These are phyloP conservation scores for Leptopterna dolabrata DNA, from an alignment of 2,888 invertebrate genomes.

Conservation along the genomic window DNA sequence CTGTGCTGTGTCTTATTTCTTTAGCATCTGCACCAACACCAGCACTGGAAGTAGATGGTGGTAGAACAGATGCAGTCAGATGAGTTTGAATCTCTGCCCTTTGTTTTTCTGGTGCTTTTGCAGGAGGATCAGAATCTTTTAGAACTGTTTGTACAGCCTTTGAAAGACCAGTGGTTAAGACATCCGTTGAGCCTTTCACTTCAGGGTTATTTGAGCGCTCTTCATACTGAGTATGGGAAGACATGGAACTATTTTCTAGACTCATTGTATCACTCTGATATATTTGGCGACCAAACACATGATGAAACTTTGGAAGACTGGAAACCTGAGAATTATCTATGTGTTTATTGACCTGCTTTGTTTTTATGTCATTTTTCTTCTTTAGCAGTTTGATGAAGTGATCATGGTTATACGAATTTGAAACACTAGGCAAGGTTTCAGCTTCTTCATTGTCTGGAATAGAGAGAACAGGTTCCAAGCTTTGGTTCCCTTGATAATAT, in stretches of 20 bases:
- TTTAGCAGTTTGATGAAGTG: slow-evolving; percentile 57
- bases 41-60: slow-evolving; percentile 21
- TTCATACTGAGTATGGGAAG: slow-evolving; percentile 63
- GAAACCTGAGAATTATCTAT: slow-evolving; percentile 68
- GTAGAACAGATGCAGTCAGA: background rate
- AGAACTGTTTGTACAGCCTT: slow-evolving; percentile 67
- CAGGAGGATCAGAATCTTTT: slow-evolving; percentile 58
- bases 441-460: slow-evolving; percentile 54
- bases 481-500: slow-evolving; percentile 56
- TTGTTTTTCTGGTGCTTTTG: slow-evolving; percentile 44
- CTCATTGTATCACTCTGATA: slow-evolving; percentile 66
- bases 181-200: slow-evolving; percentile 42
- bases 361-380: slow-evolving; percentile 57
- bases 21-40: slow-evolving; percentile 41
- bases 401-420: slow-evolving; percentile 53
- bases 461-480: slow-evolving; percentile 53
- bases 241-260: slow-evolving; percentile 60
- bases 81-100: slow-evolving; percentile 35
- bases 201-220: slow-evolving; percentile 48
- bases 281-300: slow-evolving; percentile 81
- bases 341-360: slow-evolving; percentile 46
- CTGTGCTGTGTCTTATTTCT: slow-evolving; percentile 36
- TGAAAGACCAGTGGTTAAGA: slow-evolving; percentile 63
- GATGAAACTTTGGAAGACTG: slow-evolving; percentile 80
- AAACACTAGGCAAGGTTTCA: slow-evolving; percentile 47